Evolutionary conservation across 2,113 vertebrate genomes (phyloP).

Genomic region (Pimephales promelas): DNA sequence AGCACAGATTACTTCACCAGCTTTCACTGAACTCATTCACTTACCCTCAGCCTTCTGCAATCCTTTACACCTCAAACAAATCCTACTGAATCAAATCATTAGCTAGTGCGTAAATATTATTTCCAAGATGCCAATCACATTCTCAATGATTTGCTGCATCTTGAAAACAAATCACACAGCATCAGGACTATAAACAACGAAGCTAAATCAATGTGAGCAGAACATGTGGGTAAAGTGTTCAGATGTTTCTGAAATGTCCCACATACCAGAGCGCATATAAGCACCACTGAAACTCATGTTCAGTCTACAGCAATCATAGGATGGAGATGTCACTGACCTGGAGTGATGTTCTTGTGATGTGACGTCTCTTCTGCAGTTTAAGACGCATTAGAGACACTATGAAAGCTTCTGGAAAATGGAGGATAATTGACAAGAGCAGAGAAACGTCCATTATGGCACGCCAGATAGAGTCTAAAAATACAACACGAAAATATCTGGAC

Average conservation of each 20-base stretch:
- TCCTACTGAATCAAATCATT: background rate
- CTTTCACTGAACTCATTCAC: background rate
- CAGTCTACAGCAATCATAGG: background rate
- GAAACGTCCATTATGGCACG: background rate
- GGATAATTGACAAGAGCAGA: conserved; percentile 26
- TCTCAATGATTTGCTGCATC: background rate
- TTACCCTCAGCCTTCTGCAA: background rate
- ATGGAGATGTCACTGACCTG: background rate
- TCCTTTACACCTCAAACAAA: background rate
- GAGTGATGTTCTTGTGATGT: conserved; percentile 25
- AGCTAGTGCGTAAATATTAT: background rate
- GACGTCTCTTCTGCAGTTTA: background rate
- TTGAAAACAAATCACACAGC: background rate
- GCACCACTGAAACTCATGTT: background rate
- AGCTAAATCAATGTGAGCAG: background rate
- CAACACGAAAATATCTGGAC: background rate
- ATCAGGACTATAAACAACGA: background rate
- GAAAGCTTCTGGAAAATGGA: conserved; percentile 11
- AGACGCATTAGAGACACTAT: conserved; percentile 7
- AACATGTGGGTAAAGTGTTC: background rate
- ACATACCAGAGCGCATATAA: background rate
- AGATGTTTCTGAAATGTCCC: conserved; percentile 10
- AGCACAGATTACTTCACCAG: background rate
- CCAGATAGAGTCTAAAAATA: conserved; percentile 9
- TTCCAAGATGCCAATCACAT: background rate